Evolutionary conservation across 2,888 invertebrate genomes (phyloP).

Genomic region (Pristionchus entomophagus): DNA sequence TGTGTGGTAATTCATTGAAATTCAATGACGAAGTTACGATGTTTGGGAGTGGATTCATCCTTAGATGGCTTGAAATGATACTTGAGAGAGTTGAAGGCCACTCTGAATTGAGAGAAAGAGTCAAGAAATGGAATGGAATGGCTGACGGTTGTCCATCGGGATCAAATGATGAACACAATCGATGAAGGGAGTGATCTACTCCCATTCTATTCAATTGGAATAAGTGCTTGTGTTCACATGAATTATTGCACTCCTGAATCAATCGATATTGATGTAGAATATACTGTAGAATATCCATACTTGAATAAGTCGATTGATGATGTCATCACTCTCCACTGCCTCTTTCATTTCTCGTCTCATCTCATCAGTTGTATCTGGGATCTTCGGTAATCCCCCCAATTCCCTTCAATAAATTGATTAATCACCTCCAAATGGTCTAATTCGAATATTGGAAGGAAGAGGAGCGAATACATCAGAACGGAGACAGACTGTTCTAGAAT

Average conservation of each 20-base stretch:
- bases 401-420: neutral
- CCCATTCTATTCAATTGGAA: constrained; percentile 38
- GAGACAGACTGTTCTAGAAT: neutral
- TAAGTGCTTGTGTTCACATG: neutral
- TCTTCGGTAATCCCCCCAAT: neutral
- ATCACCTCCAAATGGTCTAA: neutral
- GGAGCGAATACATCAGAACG: constrained; percentile 40
- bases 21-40: constrained; percentile 31
- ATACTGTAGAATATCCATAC: neutral
- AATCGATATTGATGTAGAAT: neutral
- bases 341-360: neutral
- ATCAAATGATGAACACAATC: neutral
- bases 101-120: neutral
- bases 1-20: neutral
- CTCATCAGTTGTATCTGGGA: neutral
- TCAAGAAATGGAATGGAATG: neutral
- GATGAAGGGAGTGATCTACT: neutral
- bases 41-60: neutral
- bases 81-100: constrained; percentile 14
- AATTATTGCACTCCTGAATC: neutral
- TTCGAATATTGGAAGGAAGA: neutral
- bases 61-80: constrained; percentile 1
- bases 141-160: neutral
- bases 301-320: neutral
- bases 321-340: neutral